Percentiles rank a stretch among this genome's conserved stretches.
Conservation (phyloP, 2,888 invertebrate species). For the Fissipunctia ypsillon region DNA sequence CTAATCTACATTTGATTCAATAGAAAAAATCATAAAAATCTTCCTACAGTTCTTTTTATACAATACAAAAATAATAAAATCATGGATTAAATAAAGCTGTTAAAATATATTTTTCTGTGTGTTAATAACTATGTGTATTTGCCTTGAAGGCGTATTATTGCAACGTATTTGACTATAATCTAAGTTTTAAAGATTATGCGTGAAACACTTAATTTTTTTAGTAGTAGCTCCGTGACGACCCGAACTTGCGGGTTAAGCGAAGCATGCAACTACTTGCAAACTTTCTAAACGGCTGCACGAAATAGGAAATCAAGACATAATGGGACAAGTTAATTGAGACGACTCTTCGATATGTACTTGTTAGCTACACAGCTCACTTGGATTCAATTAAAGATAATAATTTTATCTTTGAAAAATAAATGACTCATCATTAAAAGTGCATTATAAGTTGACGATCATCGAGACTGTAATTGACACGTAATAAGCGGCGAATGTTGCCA, state of each 20-base stretch:
- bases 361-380: constrained; percentile 48
- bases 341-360: constrained; percentile 65
- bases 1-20: constrained; percentile 77
- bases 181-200: constrained; percentile 82
- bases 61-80: constrained; percentile 84
- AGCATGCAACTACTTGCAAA: constrained; percentile 45
- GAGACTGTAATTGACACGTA: constrained; percentile 59
- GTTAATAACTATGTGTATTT: constrained; percentile 68
- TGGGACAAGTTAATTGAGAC: constrained; percentile 57
- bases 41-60: constrained; percentile 75
- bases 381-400: constrained; percentile 25
- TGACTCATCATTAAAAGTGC: constrained; percentile 18
- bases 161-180: constrained; percentile 84
- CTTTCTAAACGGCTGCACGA: constrained; percentile 57
- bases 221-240: constrained; percentile 64
- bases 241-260: constrained; percentile 40
- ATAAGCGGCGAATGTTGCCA: constrained; percentile 46
- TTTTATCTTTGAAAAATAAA: constrained; percentile 37
- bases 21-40: constrained; percentile 76
- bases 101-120: constrained; percentile 76
- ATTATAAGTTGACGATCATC: constrained; percentile 28
- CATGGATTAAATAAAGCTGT: constrained; percentile 80
- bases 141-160: constrained; percentile 87
- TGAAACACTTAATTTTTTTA: constrained; percentile 69
- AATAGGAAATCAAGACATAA: constrained; percentile 50